These are phyloP conservation scores for Etheostoma perlongum DNA, from an alignment of 2,797 vertebrate genomes.

Conservation along the genomic window DNA sequence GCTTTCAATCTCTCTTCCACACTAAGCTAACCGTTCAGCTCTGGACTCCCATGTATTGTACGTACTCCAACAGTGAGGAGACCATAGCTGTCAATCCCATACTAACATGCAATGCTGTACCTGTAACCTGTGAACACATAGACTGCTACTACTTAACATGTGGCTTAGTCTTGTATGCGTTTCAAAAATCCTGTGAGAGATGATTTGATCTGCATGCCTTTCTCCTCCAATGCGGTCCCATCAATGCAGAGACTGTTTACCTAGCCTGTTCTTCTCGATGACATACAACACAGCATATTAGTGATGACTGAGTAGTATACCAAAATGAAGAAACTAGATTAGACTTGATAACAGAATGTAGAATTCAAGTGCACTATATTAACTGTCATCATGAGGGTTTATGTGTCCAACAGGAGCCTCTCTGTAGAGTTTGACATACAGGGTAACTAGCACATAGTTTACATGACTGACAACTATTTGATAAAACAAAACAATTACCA, in stretches of 20 bases:
- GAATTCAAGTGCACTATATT: slow-evolving; percentile 48
- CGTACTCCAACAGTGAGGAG: slow-evolving; percentile 52
- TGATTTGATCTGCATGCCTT: slow-evolving; percentile 64
- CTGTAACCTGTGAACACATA: slow-evolving; percentile 56
- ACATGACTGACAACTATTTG: background rate
- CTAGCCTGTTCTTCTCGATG: slow-evolving; percentile 11
- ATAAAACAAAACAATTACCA: background rate
- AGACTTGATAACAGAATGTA: slow-evolving; percentile 31
- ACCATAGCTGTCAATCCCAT: slow-evolving; percentile 36
- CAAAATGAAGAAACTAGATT: slow-evolving; percentile 19
- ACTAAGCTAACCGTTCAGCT: slow-evolving; percentile 26
- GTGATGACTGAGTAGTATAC: slow-evolving; percentile 17
- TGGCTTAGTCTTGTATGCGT: slow-evolving; percentile 56
- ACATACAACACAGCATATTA: slow-evolving; percentile 6
- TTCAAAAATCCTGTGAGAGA: slow-evolving; percentile 38
- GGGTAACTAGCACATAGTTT: slow-evolving; percentile 14
- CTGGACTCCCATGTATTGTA: slow-evolving; percentile 53
- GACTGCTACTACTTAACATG: slow-evolving; percentile 58
- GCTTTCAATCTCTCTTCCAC: slow-evolving; percentile 35
- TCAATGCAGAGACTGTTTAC: slow-evolving; percentile 26
- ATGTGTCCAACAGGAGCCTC: slow-evolving; percentile 13
- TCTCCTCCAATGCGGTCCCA: slow-evolving; percentile 45
- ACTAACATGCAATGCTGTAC: slow-evolving; percentile 49
- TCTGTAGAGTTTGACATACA: background rate
- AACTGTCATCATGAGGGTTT: background rate